Evolutionary conservation across 2,797 vertebrate genomes (phyloP).

Genomic region (Coluber constrictor): DNA sequence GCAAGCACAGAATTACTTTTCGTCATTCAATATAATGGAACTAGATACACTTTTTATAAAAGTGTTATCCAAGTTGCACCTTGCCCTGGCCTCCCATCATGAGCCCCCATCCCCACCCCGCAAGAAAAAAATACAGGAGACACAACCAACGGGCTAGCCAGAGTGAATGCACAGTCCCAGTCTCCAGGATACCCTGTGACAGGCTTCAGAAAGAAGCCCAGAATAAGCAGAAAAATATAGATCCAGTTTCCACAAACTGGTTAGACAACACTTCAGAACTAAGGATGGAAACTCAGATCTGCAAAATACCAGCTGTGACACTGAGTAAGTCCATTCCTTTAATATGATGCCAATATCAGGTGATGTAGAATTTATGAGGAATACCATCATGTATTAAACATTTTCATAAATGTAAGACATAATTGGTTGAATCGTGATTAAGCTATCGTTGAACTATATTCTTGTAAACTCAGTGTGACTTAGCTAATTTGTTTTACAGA

Average conservation of each 20-base stretch:
- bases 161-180: background rate
- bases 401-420: background rate
- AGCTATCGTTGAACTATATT: background rate
- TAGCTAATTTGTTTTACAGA: background rate
- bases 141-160: background rate
- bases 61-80: background rate
- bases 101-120: background rate
- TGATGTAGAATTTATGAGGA: background rate
- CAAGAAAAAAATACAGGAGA: background rate
- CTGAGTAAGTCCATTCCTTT: background rate
- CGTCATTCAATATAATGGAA: background rate
- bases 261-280: background rate
- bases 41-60: background rate
- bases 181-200: background rate
- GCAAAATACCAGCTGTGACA: background rate
- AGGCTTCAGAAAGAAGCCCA: background rate
- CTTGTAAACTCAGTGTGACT: background rate
- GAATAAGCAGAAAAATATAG: background rate
- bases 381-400: background rate
- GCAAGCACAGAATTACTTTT: background rate
- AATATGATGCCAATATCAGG: background rate
- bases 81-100: background rate
- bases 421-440: background rate
- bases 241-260: background rate
- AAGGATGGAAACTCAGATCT: background rate